Evolutionary conservation across 2,113 vertebrate genomes (phyloP).

Genomic region (Nerophis lumbriciformis): DNA sequence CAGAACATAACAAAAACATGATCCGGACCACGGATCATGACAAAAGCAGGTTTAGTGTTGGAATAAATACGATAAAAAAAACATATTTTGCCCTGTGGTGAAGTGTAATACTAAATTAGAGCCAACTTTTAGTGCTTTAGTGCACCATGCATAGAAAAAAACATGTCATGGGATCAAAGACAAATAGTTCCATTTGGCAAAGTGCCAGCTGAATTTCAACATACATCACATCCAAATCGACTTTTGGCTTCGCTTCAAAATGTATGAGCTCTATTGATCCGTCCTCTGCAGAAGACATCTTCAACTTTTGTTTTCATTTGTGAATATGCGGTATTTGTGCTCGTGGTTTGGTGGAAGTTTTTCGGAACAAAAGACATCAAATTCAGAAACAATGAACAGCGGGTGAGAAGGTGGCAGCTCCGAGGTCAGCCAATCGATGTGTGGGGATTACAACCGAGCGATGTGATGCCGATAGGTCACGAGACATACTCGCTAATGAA

Average conservation of each 20-base stretch:
- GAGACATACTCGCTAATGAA: slow-evolving; percentile 56
- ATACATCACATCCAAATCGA: slow-evolving; percentile 22
- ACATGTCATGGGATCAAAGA: too few species aligned
- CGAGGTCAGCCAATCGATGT: slow-evolving; percentile 56
- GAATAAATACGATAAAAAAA: too few species aligned
- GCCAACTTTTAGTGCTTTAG: too few species aligned
- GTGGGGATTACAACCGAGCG: slow-evolving; percentile 44
- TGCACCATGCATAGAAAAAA: too few species aligned
- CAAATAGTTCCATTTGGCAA: neutral
- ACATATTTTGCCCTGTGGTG: too few species aligned
- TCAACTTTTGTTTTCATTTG: slow-evolving; percentile 46
- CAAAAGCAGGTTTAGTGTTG: too few species aligned
- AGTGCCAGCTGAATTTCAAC: slow-evolving; percentile 13
- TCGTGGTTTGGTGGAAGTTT: slow-evolving; percentile 11
- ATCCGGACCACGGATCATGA: too few species aligned
- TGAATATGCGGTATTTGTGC: slow-evolving; percentile 35
- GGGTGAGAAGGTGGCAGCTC: slow-evolving; percentile 24
- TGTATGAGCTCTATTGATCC: slow-evolving; percentile 11
- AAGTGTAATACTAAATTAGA: too few species aligned
- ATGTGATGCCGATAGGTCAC: slow-evolving; percentile 62
- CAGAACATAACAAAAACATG: too few species aligned
- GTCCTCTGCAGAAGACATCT: slow-evolving; percentile 39
- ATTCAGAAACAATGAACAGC: slow-evolving; percentile 38
- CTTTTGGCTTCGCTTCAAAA: slow-evolving; percentile 24
- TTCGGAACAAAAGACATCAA: slow-evolving; percentile 18